phyloP scores from a whole-genome alignment of 2,888 invertebrate genomes.

The Neoascia interrupta region DNA sequence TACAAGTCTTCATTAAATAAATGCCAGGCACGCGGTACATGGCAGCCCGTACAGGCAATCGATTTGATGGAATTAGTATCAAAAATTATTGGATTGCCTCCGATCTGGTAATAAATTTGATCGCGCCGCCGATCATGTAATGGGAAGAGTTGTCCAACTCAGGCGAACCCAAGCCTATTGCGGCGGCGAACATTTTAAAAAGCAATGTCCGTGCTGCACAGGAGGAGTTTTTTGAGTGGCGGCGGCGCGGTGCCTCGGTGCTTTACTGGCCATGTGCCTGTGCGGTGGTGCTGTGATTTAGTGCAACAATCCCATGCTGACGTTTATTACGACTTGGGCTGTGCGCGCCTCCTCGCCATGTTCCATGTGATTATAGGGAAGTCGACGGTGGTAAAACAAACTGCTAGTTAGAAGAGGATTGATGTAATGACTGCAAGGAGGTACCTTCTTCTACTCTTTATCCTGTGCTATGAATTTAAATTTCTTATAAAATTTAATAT shows the following conservation, averaged over 20 bases:
- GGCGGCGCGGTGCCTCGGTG: no score
- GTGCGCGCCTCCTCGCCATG: slow-evolving; percentile 29
- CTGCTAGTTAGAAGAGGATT: slow-evolving; percentile 46
- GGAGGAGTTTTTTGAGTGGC: no score
- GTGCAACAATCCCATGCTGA: slow-evolving; percentile 29
- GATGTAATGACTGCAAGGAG: slow-evolving; percentile 62
- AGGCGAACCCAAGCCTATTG: slow-evolving; percentile 14
- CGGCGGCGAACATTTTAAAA: slow-evolving; percentile 30
- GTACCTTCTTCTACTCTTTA: slow-evolving; percentile 44
- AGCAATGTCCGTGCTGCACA: slow-evolving; percentile 4
- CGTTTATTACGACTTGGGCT: slow-evolving; percentile 12
- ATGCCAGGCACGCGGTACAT: slow-evolving; percentile 25
- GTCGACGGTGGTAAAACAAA: slow-evolving; percentile 49
- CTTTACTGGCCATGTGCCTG: no score
- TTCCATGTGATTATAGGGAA: slow-evolving; percentile 53
- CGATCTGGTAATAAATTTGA: slow-evolving; percentile 61
- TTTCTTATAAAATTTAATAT: slow-evolving; percentile 45
- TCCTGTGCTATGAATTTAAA: neutral
- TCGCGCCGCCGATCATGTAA: slow-evolving; percentile 32
- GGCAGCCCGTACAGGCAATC: slow-evolving; percentile 39
- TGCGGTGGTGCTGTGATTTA: slow-evolving; percentile 43
- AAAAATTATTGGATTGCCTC: slow-evolving; percentile 65
- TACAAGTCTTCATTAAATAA: slow-evolving; percentile 67
- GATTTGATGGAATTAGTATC: slow-evolving; percentile 67
- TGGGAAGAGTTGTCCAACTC: slow-evolving; percentile 23